Percentiles rank a stretch among this genome's conserved stretches.
phyloP scores from a whole-genome alignment of 2,888 invertebrate genomes.

The Zaprionus obscuricornis region DNA sequence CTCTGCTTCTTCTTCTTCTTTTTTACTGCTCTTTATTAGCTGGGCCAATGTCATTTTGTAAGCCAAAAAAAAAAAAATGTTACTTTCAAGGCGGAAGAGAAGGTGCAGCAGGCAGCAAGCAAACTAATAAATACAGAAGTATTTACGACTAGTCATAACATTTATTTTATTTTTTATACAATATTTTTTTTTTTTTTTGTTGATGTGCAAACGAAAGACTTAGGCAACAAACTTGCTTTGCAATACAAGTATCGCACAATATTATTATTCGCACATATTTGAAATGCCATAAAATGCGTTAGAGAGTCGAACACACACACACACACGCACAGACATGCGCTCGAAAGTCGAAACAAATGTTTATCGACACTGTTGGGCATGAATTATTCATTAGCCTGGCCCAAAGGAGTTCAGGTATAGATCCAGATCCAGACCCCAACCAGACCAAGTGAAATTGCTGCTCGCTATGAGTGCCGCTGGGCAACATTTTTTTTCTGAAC shows the following conservation, averaged over 20 bases:
- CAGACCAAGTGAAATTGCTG: not conserved
- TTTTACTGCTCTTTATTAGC: conserved; percentile 14
- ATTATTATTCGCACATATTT: conserved; percentile 20
- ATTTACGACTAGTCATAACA: conserved; percentile 22
- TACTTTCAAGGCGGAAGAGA: conserved; percentile 59
- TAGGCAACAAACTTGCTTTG: conserved; percentile 54
- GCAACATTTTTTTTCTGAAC: conserved; percentile 25
- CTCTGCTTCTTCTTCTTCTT: conserved; percentile 12
- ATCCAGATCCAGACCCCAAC: not conserved
- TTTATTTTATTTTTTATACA: no score
- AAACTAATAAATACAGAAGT: conserved; percentile 23
- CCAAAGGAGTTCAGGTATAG: conserved; percentile 18
- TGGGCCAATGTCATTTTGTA: conserved; percentile 62
- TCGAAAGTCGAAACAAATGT: conserved; percentile 13
- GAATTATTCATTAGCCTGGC: conserved; percentile 46
- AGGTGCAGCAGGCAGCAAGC: conserved; percentile 6
- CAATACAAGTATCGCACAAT: not conserved
- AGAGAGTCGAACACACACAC: no score
- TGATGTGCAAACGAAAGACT: conserved; percentile 54
- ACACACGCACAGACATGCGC: conserved; percentile 26
- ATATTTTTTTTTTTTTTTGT: no score
- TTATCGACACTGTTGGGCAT: conserved; percentile 26
- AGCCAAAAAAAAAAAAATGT: conserved; percentile 41
- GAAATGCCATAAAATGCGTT: conserved; percentile 49
- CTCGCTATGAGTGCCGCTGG: conserved; percentile 21